A percentile compares a stretch with the other conserved stretches of the same genome.
Conservation (phyloP, 2,888 invertebrate genomes). For the Dusona sp. region DNA sequence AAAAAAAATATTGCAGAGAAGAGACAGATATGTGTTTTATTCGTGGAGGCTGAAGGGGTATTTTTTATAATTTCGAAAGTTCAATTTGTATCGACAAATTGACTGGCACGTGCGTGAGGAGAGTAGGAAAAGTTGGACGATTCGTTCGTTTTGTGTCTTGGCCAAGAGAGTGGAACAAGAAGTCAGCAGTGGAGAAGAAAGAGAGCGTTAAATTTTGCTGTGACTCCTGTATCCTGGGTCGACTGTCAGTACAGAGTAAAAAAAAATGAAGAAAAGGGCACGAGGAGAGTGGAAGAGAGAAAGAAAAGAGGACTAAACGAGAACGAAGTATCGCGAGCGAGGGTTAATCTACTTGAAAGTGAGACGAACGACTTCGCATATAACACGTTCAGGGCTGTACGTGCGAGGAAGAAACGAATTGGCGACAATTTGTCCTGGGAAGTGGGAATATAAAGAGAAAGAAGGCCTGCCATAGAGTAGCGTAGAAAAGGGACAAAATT, state of each 20-base stretch:
- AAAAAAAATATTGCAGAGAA: background rate
- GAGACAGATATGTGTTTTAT: background rate
- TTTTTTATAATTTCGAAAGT: conserved; percentile 44
- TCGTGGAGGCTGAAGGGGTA: background rate
- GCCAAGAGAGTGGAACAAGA: conserved; percentile 16
- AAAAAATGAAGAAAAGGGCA: background rate
- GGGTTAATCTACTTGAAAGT: conserved; percentile 71
- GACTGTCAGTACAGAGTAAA: conserved; percentile 10
- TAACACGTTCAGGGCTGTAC: conserved; percentile 63
- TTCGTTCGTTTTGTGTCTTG: conserved; percentile 15
- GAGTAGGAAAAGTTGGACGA: conserved; percentile 23
- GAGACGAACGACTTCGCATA: conserved; percentile 70
- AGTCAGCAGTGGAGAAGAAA: conserved; percentile 29
- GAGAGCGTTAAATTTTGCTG: conserved; percentile 33
- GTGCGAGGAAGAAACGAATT: conserved; percentile 67
- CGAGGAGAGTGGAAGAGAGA: background rate
- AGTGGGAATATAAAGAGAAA: conserved; percentile 67
- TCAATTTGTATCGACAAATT: conserved; percentile 59
- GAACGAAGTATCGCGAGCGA: conserved; percentile 67
- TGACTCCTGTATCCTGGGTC: conserved; percentile 36
- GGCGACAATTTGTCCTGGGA: conserved; percentile 70
- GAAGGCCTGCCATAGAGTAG: background rate
- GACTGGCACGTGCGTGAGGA: conserved; percentile 38
- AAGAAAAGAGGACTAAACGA: conserved; percentile 58
- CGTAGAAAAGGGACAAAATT: conserved; percentile 6